phyloP scores from a whole-genome alignment of 2,797 vertebrate genomes.

The Ctenosaura bakeri region DNA sequence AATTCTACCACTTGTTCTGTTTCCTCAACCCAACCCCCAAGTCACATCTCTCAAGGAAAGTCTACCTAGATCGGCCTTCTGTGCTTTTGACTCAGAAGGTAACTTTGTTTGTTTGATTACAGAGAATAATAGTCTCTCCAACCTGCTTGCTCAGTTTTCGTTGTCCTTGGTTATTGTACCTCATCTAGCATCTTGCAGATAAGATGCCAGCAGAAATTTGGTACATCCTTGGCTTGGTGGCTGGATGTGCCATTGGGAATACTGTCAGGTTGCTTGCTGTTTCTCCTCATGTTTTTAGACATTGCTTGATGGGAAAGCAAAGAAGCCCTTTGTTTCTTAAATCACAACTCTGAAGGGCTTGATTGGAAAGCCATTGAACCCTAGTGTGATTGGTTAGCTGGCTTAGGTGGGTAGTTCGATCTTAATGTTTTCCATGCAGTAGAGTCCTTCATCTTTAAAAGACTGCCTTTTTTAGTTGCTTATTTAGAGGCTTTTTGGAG shows the following conservation, averaged over 20 bases:
- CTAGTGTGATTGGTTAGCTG: fast-evolving
- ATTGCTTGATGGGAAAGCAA: neutral
- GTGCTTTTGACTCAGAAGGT: slow-evolving; percentile 24
- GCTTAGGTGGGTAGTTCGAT: slow-evolving; percentile 45
- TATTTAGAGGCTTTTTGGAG: neutral
- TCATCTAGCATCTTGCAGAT: neutral
- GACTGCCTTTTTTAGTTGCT: slow-evolving; percentile 48
- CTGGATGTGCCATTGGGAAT: neutral
- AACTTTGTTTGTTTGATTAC: neutral
- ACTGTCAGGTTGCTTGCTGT: neutral
- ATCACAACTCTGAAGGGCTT: neutral
- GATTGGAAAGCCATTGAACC: neutral
- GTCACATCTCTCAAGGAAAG: neutral
- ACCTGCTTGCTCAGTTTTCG: neutral
- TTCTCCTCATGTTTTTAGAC: neutral
- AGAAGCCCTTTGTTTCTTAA: neutral
- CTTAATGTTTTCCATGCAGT: slow-evolving; percentile 53
- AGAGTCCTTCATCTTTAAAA: slow-evolving; percentile 40
- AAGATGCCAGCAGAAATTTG: slow-evolving; percentile 9
- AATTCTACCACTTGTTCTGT: neutral
- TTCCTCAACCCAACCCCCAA: neutral
- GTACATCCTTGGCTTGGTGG: neutral
- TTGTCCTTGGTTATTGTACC: neutral
- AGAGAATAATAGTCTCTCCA: neutral
- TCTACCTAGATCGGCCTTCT: slow-evolving; percentile 9